These are phyloP conservation scores for Podargus strigoides DNA, from an alignment of 2,797 vertebrate genomes.

Conservation along the genomic window DNA sequence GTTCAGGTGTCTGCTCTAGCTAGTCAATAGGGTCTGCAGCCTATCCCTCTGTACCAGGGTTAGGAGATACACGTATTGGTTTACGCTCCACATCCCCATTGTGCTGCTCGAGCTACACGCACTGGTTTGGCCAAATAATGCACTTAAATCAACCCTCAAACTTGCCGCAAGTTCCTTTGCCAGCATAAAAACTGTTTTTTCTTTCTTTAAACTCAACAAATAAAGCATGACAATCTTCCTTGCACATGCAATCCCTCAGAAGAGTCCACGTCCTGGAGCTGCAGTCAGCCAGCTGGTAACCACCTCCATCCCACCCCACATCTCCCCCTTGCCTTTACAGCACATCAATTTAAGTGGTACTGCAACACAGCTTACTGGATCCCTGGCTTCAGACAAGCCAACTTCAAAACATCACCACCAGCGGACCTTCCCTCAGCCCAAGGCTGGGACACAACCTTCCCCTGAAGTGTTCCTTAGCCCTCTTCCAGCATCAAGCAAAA, in stretches of 20 bases:
- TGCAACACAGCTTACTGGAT: not conserved
- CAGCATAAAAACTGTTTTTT: not conserved
- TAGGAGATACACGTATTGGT: rapidly evolving
- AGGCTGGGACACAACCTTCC: not conserved
- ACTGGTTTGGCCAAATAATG: not conserved
- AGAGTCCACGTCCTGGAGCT: not conserved
- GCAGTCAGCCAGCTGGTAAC: not conserved
- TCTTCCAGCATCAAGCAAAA: not conserved
- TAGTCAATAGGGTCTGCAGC: not conserved
- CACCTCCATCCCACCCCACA: not conserved
- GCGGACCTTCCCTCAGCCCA: not conserved
- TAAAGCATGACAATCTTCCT: not conserved
- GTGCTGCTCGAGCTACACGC: not conserved
- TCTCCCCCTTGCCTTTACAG: not conserved
- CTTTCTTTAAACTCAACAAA: not conserved
- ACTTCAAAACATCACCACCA: not conserved
- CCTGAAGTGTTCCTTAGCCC: not conserved
- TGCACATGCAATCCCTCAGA: not conserved
- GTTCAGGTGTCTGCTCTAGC: not conserved
- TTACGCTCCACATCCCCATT: not conserved
- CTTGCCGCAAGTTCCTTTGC: not conserved
- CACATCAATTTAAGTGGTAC: not conserved
- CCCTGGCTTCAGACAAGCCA: not conserved
- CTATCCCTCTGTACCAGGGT: not conserved
- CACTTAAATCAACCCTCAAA: not conserved